phyloP scores from a whole-genome alignment of 1,140 invertebrate genomes.

The Ostrea denselamellosa region DNA sequence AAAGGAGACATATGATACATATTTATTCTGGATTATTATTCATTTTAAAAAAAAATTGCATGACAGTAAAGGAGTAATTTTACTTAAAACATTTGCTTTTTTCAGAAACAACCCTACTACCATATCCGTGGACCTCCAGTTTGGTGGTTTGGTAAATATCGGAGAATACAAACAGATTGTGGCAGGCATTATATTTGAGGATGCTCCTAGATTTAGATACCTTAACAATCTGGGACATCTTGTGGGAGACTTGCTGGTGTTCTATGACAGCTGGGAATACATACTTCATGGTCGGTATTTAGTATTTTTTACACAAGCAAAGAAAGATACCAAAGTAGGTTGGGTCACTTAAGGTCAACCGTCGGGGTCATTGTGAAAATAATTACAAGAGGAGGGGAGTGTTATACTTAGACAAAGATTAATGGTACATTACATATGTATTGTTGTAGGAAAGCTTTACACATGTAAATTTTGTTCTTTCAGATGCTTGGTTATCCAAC shows the following conservation, averaged over 20 bases:
- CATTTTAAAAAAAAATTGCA: not conserved
- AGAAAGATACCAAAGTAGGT: too few relatives aligned
- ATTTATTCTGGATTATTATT: not conserved
- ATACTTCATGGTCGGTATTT: slow-evolving; percentile 56
- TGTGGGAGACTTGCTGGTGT: slow-evolving; percentile 55
- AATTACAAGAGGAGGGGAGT: too few relatives aligned
- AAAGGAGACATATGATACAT: not conserved
- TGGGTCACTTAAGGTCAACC: too few relatives aligned
- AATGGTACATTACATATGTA: too few relatives aligned
- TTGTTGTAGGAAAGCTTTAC: too few relatives aligned
- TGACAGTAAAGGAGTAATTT: not conserved
- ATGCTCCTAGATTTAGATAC: slow-evolving; percentile 51
- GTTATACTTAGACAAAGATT: too few relatives aligned
- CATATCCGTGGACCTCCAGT: slow-evolving; percentile 50
- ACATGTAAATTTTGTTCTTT: not conserved
- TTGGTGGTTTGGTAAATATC: slow-evolving; percentile 41
- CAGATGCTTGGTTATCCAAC: slow-evolving; percentile 56
- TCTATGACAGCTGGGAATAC: slow-evolving; percentile 58
- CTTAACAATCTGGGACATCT: slow-evolving; percentile 51
- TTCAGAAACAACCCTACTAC: slow-evolving; percentile 54
- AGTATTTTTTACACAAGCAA: too few relatives aligned
- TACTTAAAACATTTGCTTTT: not conserved
- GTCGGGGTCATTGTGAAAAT: too few relatives aligned
- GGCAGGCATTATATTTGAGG: slow-evolving; percentile 58
- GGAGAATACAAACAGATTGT: slow-evolving; percentile 44